Conservation (phyloP, 2,888 invertebrate genomes). For the Amiota mariae region DNA sequence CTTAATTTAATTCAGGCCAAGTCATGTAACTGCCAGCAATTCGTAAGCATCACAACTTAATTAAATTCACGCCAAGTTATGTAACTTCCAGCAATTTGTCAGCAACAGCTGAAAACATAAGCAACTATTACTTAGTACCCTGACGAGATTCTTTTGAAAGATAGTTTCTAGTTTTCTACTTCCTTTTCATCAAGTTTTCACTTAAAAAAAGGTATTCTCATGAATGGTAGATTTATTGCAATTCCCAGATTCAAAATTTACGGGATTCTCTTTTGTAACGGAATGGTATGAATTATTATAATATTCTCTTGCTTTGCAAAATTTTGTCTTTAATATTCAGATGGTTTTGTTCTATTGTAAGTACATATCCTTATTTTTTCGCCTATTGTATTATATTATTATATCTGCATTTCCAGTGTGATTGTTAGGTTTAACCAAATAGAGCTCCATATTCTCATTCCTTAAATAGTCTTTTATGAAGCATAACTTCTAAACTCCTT, state of each 20-base stretch:
- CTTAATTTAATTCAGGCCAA: no score
- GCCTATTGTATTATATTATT: neutral
- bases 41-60: no score
- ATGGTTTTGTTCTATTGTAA: neutral
- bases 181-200: no score
- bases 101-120: no score
- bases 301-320: slow-evolving; percentile 8
- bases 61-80: no score
- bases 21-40: no score
- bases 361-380: neutral
- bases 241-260: slow-evolving; percentile 23
- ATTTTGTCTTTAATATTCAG: slow-evolving; percentile 17
- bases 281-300: slow-evolving; percentile 23
- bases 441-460: neutral
- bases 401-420: neutral
- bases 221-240: no score
- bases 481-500: neutral
- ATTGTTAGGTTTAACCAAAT: neutral
- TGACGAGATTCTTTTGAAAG: no score
- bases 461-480: neutral
- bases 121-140: no score
- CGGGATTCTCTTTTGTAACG: slow-evolving; percentile 15
- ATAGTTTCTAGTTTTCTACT: no score
- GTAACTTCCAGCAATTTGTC: no score
- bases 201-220: neutral